Conservation (phyloP, 2,888 invertebrate genomes). For the Psylliodes chrysocephalus region DNA sequence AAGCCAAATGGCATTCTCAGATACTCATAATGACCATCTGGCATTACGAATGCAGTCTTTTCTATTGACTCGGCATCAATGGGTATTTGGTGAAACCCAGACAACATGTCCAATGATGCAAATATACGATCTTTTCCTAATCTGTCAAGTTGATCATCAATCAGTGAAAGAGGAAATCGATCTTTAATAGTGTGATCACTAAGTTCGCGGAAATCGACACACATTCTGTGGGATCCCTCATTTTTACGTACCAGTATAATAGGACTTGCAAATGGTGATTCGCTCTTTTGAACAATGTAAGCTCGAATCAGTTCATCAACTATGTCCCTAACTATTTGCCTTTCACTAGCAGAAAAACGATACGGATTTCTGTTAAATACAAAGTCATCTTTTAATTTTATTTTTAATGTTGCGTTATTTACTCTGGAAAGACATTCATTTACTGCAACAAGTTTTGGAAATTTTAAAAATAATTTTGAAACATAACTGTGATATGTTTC, state of each 20-base stretch:
- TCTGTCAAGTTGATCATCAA: background rate
- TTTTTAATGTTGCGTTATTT: too few species aligned
- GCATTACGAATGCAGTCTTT: too few species aligned
- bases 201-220: slow-evolving; percentile 40
- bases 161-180: slow-evolving; percentile 19
- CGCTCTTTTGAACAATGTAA: slow-evolving; percentile 42
- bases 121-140: slow-evolving; percentile 22
- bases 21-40: too few species aligned
- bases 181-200: slow-evolving; percentile 36
- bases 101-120: too few species aligned
- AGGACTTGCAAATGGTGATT: slow-evolving; percentile 42
- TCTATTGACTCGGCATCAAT: too few species aligned
- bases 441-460: too few species aligned
- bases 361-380: slow-evolving; percentile 23
- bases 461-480: background rate
- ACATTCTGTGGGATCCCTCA: slow-evolving; percentile 35
- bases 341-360: slow-evolving; percentile 36
- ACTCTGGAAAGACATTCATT: background rate
- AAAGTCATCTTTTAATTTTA: slow-evolving; percentile 8
- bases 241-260: slow-evolving; percentile 43
- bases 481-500: slow-evolving; percentile 31
- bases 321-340: slow-evolving; percentile 32
- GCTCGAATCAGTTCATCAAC: slow-evolving; percentile 34
- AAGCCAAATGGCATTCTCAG: too few species aligned
- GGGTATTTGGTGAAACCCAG: too few species aligned